Conservation (phyloP, 2,113 vertebrate species). For the Myotis yumanensis region DNA sequence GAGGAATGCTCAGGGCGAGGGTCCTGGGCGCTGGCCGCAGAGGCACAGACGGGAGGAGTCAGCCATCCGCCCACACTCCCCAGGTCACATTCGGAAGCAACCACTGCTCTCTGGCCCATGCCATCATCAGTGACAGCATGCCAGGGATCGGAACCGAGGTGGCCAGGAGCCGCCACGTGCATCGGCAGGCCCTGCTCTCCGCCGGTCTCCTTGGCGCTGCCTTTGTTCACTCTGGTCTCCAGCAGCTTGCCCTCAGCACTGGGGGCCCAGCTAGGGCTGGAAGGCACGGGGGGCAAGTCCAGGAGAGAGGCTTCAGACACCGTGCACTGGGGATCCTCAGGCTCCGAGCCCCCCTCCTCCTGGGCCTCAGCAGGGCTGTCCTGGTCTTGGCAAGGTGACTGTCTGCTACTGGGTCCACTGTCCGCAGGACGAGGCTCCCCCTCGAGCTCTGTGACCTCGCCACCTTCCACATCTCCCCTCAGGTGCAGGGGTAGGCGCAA, state of each 20-base stretch:
- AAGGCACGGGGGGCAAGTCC: not conserved
- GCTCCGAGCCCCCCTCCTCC: not conserved
- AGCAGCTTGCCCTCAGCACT: slow-evolving; percentile 24
- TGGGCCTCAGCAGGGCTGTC: not conserved
- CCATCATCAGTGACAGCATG: not conserved
- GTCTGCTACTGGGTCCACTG: accelerated
- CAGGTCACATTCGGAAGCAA: slow-evolving; percentile 30
- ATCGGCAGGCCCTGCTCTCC: not conserved
- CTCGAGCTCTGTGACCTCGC: not conserved
- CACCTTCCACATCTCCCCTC: not conserved
- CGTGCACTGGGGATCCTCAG: not conserved
- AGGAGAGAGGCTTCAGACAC: slow-evolving; percentile 49
- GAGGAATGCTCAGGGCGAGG: slow-evolving; percentile 66
- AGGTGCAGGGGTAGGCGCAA: not conserved
- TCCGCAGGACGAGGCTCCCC: not conserved
- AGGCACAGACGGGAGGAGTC: slow-evolving; percentile 43
- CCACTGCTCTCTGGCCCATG: not conserved
- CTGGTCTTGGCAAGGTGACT: slow-evolving; percentile 47
- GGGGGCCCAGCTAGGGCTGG: slow-evolving; percentile 8
- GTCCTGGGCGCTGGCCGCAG: not conserved
- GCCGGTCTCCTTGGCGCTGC: not conserved
- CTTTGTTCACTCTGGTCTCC: not conserved
- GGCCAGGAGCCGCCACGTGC: not conserved
- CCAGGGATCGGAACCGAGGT: not conserved
- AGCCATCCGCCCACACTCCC: slow-evolving; percentile 1